Percentiles rank a stretch among this genome's conserved stretches.
These are phyloP conservation scores for Chrysaora quinquecirrha DNA, from an alignment of 30 jellyfish, hydroid and myxozoan species.

Conservation along the genomic window DNA sequence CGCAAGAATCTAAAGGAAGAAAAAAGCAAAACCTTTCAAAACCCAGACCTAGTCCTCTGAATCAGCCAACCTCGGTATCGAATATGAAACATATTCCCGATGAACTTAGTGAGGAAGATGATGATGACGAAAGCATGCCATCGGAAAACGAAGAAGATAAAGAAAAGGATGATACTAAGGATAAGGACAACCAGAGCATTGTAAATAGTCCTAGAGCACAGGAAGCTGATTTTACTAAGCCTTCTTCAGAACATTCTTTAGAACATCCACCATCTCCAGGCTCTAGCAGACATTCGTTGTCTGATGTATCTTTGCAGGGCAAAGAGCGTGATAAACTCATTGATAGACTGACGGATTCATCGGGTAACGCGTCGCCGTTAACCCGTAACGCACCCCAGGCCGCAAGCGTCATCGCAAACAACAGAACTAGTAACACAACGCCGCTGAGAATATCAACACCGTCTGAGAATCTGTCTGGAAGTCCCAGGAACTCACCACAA, in stretches of 20 bases:
- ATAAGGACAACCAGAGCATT: constrained; percentile 24
- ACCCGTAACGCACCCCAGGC: constrained; percentile 18
- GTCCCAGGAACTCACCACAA: constrained; percentile 68
- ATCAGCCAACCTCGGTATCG: constrained; percentile 68
- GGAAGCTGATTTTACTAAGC: constrained; percentile 42
- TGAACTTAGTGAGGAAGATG: constrained; percentile 65
- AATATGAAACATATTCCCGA: constrained; percentile 54
- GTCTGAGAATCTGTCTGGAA: constrained; percentile 48
- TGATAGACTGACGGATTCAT: neutral
- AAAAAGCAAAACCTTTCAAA: constrained; percentile 50
- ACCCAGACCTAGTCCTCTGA: constrained; percentile 68
- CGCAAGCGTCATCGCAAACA: constrained; percentile 50
- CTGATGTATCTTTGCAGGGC: constrained; percentile 5
- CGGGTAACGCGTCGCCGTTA: constrained; percentile 15
- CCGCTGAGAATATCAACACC: constrained; percentile 47
- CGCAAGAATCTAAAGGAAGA: constrained; percentile 49
- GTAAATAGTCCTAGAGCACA: constrained; percentile 38
- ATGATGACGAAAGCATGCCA: constrained; percentile 51
- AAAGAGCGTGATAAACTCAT: constrained; percentile 1
- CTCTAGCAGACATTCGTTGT: constrained; percentile 11
- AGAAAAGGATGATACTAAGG: constrained; percentile 31
- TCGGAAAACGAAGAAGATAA: constrained; percentile 40
- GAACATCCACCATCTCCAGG: constrained; percentile 57
- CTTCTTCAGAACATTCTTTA: constrained; percentile 46
- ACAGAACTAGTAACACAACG: neutral